Evolutionary conservation across 2,888 invertebrate species (phyloP).

Genomic region (Nomada ruficornis): DNA sequence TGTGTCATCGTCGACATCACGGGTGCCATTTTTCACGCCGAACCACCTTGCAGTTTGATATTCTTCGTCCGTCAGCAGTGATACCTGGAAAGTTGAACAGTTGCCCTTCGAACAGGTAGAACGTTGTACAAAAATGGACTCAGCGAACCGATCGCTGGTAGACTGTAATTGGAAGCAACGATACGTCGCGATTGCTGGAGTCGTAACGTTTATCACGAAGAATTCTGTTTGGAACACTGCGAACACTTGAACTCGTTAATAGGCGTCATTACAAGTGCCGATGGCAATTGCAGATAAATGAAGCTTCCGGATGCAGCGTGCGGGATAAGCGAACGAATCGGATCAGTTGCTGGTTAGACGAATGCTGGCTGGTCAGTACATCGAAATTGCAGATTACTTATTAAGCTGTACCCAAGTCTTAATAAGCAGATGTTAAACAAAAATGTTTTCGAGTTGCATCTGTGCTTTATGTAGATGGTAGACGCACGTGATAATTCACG

Average conservation of each 20-base stretch:
- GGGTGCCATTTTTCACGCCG: slow-evolving; percentile 11
- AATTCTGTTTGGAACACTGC: slow-evolving; percentile 18
- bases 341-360: slow-evolving; percentile 24
- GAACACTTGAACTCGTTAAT: slow-evolving; percentile 45
- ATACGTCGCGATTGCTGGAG: slow-evolving; percentile 37
- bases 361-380: slow-evolving; percentile 4
- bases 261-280: slow-evolving; percentile 46
- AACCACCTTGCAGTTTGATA: background rate
- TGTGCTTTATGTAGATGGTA: no score
- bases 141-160: slow-evolving; percentile 13
- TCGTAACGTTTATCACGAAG: slow-evolving; percentile 41
- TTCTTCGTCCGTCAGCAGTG: background rate
- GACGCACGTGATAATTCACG: no score
- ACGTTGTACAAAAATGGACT: background rate
- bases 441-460: no score
- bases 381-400: background rate
- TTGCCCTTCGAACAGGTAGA: background rate
- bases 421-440: background rate
- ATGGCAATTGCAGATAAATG: slow-evolving; percentile 48
- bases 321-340: slow-evolving; percentile 1
- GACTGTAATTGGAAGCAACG: slow-evolving; percentile 38
- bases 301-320: slow-evolving; percentile 43
- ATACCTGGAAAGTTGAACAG: background rate
- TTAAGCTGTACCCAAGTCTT: background rate
- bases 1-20: slow-evolving; percentile 23